A percentile compares a stretch with the other conserved stretches of the same genome.
phyloP scores from a whole-genome alignment of 2,113 vertebrate genomes.

The Murina feae region DNA sequence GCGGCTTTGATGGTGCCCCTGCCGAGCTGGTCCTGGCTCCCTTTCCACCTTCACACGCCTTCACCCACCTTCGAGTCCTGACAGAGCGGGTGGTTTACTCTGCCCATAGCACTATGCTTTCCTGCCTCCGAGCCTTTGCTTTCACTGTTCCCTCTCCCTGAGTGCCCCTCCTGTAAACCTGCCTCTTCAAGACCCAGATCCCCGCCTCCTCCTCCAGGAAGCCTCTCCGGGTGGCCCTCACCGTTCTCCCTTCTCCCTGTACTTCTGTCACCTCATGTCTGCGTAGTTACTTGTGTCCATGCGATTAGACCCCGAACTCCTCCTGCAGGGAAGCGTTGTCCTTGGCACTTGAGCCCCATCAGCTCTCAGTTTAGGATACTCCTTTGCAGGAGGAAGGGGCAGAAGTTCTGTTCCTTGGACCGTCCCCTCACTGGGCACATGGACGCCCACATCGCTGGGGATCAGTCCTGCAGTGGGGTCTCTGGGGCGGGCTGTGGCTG shows the following conservation, averaged over 20 bases:
- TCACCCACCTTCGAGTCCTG: not conserved
- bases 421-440: not conserved
- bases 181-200: not conserved
- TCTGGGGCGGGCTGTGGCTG: not conserved
- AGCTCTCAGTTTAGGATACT: not conserved
- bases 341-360: not conserved
- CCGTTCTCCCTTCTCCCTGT: not conserved
- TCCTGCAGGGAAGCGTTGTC: not conserved
- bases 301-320: not conserved
- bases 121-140: not conserved
- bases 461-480: not conserved
- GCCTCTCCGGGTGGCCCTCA: not conserved
- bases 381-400: not conserved
- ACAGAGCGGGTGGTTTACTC: too few relatives aligned
- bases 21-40: not conserved
- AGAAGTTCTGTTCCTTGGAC: not conserved
- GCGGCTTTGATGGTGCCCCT: not conserved
- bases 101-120: not conserved
- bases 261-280: not conserved
- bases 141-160: not conserved
- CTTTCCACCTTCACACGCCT: fast-evolving
- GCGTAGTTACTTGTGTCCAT: not conserved
- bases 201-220: not conserved
- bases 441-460: fast-evolving
- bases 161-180: not conserved